Base-by-base conservation (phyloP, 2,888 invertebrate species). In the Ganaspis brasiliensis region DNA sequence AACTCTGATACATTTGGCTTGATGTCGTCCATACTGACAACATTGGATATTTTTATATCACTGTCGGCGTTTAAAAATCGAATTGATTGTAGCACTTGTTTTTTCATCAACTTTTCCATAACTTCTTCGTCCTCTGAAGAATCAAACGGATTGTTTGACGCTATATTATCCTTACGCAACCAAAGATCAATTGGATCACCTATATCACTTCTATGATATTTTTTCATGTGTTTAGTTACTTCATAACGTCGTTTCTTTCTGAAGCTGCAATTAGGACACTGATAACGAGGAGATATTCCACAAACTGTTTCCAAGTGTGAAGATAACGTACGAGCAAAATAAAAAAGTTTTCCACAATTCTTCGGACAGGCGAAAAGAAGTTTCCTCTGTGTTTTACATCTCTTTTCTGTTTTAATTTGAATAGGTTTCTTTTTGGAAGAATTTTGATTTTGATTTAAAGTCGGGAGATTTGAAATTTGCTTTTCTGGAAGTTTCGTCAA, bases 41-140 rank as follows among this genome's bases (percentile, higher is more conserved):
- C 67, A 16, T 67, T 45, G n/a, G 67, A 67, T 67, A 67, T 67
- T 49, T 67, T 67, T 9, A 67, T 67, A 8, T 67, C 45, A 26
- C 67, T 67, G 24, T 67, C 45, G 0, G 67, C 67, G 24, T 67
- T 67, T 14, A 21, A 45, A 12, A 45, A 67, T 26, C 45, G 40
- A n/a, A 45, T 45, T n/a, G 67, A 67, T 24, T 45, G 9, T 0
- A 67, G 45, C 21, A 67, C 24, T 45, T 67, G 24, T 16, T n/a
- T 10, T n/a, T 67, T 67, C 67, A 26, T 67, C 24, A 45, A 24
- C 40, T 49, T 49, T n/a, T 67, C 67, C n/a, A 24, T 67, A 2
- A 21, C 24, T 12, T 67, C 67, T 4, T 67, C 67, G n/a, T 67
- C 67, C 0, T 67, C 67, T n/a, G 45, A 26, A 21, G 40, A 14